Evolutionary conservation across 1,140 invertebrate species (phyloP), one percentile per base, ranked within the genome.

Genomic region (Drosophila aff.): DNA sequence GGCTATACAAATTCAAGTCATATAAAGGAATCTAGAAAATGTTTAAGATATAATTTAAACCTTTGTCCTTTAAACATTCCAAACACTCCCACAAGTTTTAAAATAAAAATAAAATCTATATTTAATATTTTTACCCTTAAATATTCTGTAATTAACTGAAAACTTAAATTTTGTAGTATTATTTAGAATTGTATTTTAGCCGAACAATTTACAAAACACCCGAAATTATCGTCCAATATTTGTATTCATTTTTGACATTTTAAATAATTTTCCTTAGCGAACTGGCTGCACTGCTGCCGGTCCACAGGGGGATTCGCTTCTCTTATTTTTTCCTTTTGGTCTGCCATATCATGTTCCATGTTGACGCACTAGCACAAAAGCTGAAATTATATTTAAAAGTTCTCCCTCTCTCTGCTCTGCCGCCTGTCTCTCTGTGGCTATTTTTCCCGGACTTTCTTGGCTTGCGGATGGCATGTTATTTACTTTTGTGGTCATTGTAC

Each of bases 401-500:
- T 62, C 43, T 23, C 63, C 38, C 31, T 41, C 64, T 47, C 73
- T 46, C 73, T 40, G 43, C 52, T 40, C 21, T 40, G 21, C 11
- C 53, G 21, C 7, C 18, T 64, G 46, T 47, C n/a, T 47, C 47
- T 67, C 40, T 33, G n/a, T 59, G 46, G 47, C 23, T 60, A 43
- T 66, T 50, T 67, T 72, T 55, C 50, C 38, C 41, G 18, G 41
- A 40, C 46, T 49, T 59, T 47, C 53, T 62, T 63, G 53, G 62
- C 50, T 53, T 84, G 65, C 62, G 76, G 55, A 55, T 49, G 68
- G 61, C 67, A 87, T 73, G 81, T 81, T 89, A 89, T 89, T 89
- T 89, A 89, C 84, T 89, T 89, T 89, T 89, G 84, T 81, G 84
- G 84, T 89, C 84, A 89, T 89, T 83, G 84, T 89, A 66, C 69